phyloP scores from a whole-genome alignment of 1,140 invertebrate species.

The Limonius californicus region DNA sequence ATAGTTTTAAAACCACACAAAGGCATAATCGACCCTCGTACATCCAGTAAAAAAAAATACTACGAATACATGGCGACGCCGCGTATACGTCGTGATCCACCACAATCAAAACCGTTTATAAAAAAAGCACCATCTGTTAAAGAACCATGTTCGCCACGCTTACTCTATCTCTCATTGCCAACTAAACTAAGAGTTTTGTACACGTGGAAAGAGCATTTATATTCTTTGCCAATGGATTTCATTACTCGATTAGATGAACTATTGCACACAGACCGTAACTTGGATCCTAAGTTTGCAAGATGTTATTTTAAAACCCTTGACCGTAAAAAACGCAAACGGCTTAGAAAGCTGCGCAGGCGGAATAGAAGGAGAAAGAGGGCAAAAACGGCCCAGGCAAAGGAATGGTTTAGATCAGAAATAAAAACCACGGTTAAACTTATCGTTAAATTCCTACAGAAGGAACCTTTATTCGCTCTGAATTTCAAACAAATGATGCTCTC shows the following conservation, averaged over 20 bases:
- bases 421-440: constrained; percentile 21
- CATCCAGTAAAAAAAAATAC: constrained; percentile 32
- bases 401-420: constrained; percentile 28
- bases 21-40: constrained; percentile 22
- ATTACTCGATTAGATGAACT: constrained; percentile 32
- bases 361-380: constrained; percentile 20
- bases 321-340: constrained; percentile 21
- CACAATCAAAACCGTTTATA: background rate
- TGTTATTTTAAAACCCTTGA: constrained; percentile 36
- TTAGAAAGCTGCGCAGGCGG: constrained; percentile 12
- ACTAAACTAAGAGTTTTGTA: constrained; percentile 32
- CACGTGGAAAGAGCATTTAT: constrained; percentile 33
- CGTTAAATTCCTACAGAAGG: constrained; percentile 30
- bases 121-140: constrained; percentile 21
- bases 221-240: constrained; percentile 29
- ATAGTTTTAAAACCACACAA: constrained; percentile 15
- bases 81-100: constrained; percentile 7
- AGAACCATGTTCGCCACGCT: constrained; percentile 31
- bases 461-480: constrained; percentile 30
- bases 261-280: constrained; percentile 32
- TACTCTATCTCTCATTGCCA: constrained; percentile 31
- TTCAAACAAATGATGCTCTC: constrained; percentile 38
- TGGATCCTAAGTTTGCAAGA: constrained; percentile 30
- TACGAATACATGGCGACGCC: constrained; percentile 31
- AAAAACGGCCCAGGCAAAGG: constrained; percentile 19